Percentiles rank a stretch among this genome's conserved stretches.
Evolutionary conservation across 1,140 invertebrate genomes (phyloP).

Genomic region (Ridgeia piscesae): DNA sequence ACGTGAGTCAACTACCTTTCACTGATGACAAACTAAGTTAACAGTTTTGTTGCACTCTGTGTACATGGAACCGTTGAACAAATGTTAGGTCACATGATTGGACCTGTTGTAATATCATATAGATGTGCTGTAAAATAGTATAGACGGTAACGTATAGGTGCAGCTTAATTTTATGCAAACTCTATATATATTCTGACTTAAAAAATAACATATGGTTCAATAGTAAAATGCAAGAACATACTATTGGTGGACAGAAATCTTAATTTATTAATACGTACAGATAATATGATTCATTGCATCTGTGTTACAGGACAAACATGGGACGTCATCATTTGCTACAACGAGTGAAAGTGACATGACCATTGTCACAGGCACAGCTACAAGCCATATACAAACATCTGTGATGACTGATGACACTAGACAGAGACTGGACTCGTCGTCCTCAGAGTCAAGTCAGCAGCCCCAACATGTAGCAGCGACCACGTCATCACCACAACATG

Average conservation of each 20-base stretch:
- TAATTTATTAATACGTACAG: neutral
- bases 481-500: neutral
- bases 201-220: neutral
- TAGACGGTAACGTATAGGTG: neutral
- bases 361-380: neutral
- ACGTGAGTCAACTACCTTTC: neutral
- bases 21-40: neutral
- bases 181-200: neutral
- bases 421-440: neutral
- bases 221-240: neutral
- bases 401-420: neutral
- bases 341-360: neutral
- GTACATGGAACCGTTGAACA: neutral
- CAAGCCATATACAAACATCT: neutral
- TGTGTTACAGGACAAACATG: neutral
- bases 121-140: neutral
- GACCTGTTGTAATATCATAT: neutral
- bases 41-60: neutral
- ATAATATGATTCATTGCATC: neutral
- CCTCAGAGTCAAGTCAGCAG: neutral
- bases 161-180: neutral
- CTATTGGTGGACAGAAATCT: neutral
- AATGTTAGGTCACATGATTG: neutral
- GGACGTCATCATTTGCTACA: neutral
- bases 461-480: neutral